These are phyloP conservation scores for Anneissia japonica DNA, from an alignment of 35 echinoderm and acorn worm genomes.

Conservation along the genomic window DNA sequence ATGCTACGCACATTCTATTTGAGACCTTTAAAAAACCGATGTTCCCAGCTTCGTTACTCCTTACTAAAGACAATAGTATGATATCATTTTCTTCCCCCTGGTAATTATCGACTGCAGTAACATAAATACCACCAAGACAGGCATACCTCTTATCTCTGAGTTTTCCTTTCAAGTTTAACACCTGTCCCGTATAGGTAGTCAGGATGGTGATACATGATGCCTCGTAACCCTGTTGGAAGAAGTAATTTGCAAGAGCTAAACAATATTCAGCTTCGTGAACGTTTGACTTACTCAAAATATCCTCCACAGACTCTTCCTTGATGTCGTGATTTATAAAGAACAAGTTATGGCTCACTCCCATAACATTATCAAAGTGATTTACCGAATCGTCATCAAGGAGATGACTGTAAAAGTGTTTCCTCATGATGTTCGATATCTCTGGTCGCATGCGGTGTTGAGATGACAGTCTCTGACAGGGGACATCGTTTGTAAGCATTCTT, in stretches of 20 bases:
- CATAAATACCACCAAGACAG: slow-evolving; percentile 6
- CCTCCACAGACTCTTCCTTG: background rate
- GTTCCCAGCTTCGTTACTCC: slow-evolving; percentile 55
- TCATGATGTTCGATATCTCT: slow-evolving; percentile 56
- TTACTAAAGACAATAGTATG: slow-evolving; percentile 55
- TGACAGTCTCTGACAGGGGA: slow-evolving; percentile 33
- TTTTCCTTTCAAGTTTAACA: slow-evolving; percentile 19
- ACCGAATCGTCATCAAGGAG: slow-evolving; percentile 46
- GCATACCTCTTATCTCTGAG: slow-evolving; percentile 1
- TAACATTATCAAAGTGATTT: slow-evolving; percentile 4
- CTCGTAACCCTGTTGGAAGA: slow-evolving; percentile 35
- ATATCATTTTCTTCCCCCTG: slow-evolving; percentile 81
- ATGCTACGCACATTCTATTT: slow-evolving; percentile 40
- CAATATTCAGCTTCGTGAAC: slow-evolving; percentile 56
- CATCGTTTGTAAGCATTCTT: slow-evolving; percentile 53
- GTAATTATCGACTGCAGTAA: slow-evolving; percentile 48
- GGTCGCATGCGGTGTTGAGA: slow-evolving; percentile 82
- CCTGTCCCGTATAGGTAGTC: slow-evolving; percentile 43
- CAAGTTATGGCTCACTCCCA: slow-evolving; percentile 40
- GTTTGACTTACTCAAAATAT: background rate
- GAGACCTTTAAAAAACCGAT: slow-evolving; percentile 50
- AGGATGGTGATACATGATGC: slow-evolving; percentile 54
- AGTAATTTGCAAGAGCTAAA: slow-evolving; percentile 24
- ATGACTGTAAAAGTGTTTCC: slow-evolving; percentile 39
- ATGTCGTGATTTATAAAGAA: slow-evolving; percentile 62